Base-by-base conservation (phyloP, 1,140 invertebrate genomes). In the Brachystomella parvula region DNA sequence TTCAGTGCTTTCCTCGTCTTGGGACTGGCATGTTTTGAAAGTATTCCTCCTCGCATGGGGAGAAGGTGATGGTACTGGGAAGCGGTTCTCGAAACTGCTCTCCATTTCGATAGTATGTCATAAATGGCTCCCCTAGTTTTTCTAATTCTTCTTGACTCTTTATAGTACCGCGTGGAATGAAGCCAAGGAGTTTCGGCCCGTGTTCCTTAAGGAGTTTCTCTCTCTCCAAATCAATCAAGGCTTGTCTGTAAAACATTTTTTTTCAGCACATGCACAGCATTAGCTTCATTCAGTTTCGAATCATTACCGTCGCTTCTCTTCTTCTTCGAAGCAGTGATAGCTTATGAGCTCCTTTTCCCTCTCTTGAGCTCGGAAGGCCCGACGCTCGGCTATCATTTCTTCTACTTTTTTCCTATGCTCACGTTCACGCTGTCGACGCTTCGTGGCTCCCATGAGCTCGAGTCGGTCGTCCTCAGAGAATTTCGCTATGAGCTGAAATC, bases 401-500 rank as follows among this genome's bases (percentile, higher is more conserved):
- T 74, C 68, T n/a, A 74, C 66, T 47, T 67, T 64, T 24, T 67
- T 62, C 17, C 72, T 19, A 56, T 74, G 72, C 39, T 72, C 71
- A 9, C 47, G 59, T 59, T 70, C 68, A 3, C 60, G 32, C 39
- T 67, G 67, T 24, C 72, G 65, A n/a, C 72, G 47, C 59, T 65
- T 68, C 47, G 59, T 29, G 19, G 67, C 59, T 32, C 63, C 65
- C 35, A 72, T 15, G 29, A 64, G 70, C 47, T 74, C 72, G 15
- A 74, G 56, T 2, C 64, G 49, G 62, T 74, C 72, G 57, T 74
- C 72, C 47, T 72, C 72, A 2, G 70, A 70, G 60, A 72, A 72
- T 57, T 72, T 74, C 28, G 30, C 61, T 65, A 74, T 68, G 15
- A 74, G 47, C 71, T 73, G 44, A 31, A 58, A 28, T 21, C 35